Evolutionary conservation across 1,140 invertebrate genomes (phyloP).

Genomic region (Drosophila santomea): DNA sequence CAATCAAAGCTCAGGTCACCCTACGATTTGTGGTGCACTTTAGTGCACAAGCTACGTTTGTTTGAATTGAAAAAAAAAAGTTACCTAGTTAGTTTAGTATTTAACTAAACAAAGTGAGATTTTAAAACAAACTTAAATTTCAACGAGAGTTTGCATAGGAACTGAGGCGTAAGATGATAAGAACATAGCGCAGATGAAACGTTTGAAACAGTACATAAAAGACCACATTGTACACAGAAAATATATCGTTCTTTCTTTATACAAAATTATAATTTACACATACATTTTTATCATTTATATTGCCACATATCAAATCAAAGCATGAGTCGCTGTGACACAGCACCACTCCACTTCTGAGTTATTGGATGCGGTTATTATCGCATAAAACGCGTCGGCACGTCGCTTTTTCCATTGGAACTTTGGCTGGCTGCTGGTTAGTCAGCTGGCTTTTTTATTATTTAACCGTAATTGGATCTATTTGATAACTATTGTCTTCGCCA

Average conservation of each 20-base stretch:
- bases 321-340: not conserved
- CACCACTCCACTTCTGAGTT: not conserved
- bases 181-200: too few species aligned
- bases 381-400: conserved; percentile 29
- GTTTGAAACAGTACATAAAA: too few species aligned
- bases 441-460: conserved; percentile 63
- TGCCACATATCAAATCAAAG: not conserved
- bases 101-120: too few species aligned
- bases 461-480: conserved; percentile 76
- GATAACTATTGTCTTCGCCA: conserved; percentile 55
- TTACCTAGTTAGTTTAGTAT: too few species aligned
- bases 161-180: too few species aligned
- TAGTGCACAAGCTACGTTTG: not conserved
- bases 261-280: too few species aligned
- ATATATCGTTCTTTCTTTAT: too few species aligned
- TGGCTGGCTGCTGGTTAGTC: conserved; percentile 9
- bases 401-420: conserved; percentile 39
- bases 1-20: conserved; percentile 27
- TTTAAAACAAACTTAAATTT: too few species aligned
- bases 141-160: too few species aligned
- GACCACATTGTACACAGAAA: too few species aligned
- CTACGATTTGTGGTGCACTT: conserved; percentile 5
- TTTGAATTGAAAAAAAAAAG: not conserved
- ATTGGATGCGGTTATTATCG: conserved; percentile 23
- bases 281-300: not conserved